Evolutionary conservation across 2,113 vertebrate species (phyloP), one percentile per base, ranked within the genome.

Genomic region (Petroica traversi): DNA sequence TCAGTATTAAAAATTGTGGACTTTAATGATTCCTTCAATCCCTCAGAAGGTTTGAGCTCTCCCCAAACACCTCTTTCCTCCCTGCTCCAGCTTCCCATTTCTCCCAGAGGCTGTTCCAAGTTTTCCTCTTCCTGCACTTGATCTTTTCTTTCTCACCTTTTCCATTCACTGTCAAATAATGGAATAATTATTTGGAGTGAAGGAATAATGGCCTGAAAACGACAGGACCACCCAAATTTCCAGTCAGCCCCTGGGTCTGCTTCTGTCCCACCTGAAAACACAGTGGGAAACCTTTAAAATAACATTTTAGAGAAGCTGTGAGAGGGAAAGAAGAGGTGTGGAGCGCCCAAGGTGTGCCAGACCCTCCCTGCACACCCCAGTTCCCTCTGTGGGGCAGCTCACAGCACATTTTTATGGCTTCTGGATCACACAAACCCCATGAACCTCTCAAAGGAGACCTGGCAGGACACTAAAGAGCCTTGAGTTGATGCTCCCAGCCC

Each of bases 251-350:
- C 64, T 77, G 1, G 6, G 8, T 11, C 41, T 59, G 66, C 18
- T 51, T 57, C 36, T 20, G 12, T 12, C 52, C n/a, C 69, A 25
- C 31, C 46, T 20, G 15, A 55, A 49, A 74, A 74, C 3, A 14
- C 8, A 4, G 25, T 26, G 15, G 40, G 5, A 34, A n/a, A 16
- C 29, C 7, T 34, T 46, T 19, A 0, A 29, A 46, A 3, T 0
- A 9, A 26, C 4, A 5, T 40, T 68, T 34, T 7, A 36, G 36
- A 68, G 33, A 16, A 62, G 64, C 31, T 68, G 12, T 31, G 29
- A 25, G 63, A 68, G 33, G 59, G 33, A 49, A 29, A 58, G 43
- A 5, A 57, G 36, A 66, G 41, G 31, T 1, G 6, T 8, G 29
- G 34, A n/a, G n/a, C n/a, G n/a, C 38, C 48, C 45, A 75, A 6